Conservation (phyloP, 2,888 invertebrate species). For the Microchrysa polita region DNA sequence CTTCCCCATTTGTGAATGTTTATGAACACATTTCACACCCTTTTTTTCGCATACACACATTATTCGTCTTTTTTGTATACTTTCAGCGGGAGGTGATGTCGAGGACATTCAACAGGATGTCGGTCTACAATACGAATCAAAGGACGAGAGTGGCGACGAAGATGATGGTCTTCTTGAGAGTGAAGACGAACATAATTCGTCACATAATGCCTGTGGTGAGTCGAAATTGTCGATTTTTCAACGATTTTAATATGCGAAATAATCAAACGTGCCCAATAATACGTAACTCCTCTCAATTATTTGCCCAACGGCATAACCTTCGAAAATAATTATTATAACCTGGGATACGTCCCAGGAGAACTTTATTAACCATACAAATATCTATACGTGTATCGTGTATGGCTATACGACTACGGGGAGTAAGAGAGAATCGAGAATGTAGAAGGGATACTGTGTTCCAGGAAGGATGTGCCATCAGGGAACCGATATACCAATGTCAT, state of each 20-base stretch:
- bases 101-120: constrained; percentile 47
- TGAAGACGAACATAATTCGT: constrained; percentile 6
- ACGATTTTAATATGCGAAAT: not conserved
- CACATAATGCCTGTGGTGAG: constrained; percentile 18
- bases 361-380: not conserved
- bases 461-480: constrained; percentile 37
- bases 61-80: constrained; percentile 19
- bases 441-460: constrained; percentile 35
- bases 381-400: not conserved
- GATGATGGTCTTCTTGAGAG: constrained; percentile 13
- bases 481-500: constrained; percentile 38
- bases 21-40: constrained; percentile 12
- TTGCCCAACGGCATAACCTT: not conserved
- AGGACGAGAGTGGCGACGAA: constrained; percentile 24
- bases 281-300: not conserved
- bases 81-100: constrained; percentile 47
- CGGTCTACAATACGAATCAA: constrained; percentile 26
- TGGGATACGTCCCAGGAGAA: constrained; percentile 1
- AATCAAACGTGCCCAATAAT: no score
- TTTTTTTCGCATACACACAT: constrained; percentile 3
- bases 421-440: not conserved
- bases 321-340: constrained; percentile 2
- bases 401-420: no score
- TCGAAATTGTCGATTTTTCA: not conserved
- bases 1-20: constrained; percentile 9